Base-by-base conservation (phyloP, 2,113 vertebrate species). In the Vanacampus margaritifer region DNA sequence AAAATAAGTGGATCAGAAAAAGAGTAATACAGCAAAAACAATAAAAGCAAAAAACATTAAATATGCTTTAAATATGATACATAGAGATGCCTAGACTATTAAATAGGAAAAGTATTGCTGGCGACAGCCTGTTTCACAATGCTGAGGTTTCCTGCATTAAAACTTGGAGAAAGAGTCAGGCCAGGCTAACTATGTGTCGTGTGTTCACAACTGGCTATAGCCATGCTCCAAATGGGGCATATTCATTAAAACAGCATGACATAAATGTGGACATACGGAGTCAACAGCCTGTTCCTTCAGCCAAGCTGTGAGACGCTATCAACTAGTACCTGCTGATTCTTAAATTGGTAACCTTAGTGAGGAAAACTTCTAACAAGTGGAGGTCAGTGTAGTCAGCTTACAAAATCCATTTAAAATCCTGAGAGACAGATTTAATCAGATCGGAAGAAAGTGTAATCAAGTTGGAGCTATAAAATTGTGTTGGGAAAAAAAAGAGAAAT, bases 261-360 rank as follows among this genome's bases (percentile, higher is more conserved):
- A n/a, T 54, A 54, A 54, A 24, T 67, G 45, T 43, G 32, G 67
- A 60, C 70, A 67, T 60, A 32, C 19, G 24, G 58, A 69, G 51
- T 28, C 13, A 35, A 45, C 24, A 45, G 62, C 17, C 12, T 23
- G 10, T 51, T 7, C 37, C 39, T 41, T 36, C 17, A 58, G 7
- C 45, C 63, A 61, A 67, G 53, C 68, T 63, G 48, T 23, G 53
- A 62, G 57, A 61, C 11, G 12, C 26, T 36, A 65, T 69, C 53
- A 50, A 37, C n/a, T 16, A 26, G 14, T 58, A 13, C 51, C 62
- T 36, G 53, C 57, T 41, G 72, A 66, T 46, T 35, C 51, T 61
- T 71, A 32, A 67, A 73, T 43, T 54, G 56, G 71, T 54, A 39
- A 59, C 7, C 5, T 69, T 6, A 56, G 17, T 8, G 26, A 66